These are phyloP conservation scores for Nansenia antarctica DNA, from an alignment of 2,113 vertebrate species.

Conservation along the genomic window DNA sequence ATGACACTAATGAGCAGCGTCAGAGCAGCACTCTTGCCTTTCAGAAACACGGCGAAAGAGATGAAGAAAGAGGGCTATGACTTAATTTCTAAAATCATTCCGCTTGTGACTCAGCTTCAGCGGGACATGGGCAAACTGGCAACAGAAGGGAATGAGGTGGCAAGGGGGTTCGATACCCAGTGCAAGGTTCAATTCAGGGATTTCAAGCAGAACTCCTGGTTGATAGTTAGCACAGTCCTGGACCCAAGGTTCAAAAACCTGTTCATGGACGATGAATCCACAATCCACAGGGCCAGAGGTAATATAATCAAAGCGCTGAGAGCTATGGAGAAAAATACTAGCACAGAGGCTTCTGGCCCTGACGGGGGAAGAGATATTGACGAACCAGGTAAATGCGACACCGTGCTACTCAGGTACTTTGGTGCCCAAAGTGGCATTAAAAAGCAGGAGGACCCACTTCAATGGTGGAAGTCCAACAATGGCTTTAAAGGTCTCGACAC, in stretches of 20 bases:
- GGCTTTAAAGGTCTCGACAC: neutral
- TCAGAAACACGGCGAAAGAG: neutral
- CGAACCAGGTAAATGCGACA: too few relatives aligned
- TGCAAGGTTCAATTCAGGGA: neutral
- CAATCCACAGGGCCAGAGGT: neutral
- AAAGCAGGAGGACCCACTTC: neutral
- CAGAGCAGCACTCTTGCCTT: neutral
- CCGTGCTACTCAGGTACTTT: too few relatives aligned
- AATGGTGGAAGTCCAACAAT: constrained; percentile 22
- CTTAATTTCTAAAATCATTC: constrained; percentile 17
- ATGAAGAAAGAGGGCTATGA: neutral
- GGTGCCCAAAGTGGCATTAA: too few relatives aligned
- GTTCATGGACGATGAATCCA: neutral
- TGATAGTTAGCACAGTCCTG: constrained; percentile 12
- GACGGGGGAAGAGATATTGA: too few relatives aligned
- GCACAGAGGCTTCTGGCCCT: too few relatives aligned
- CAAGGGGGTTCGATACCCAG: neutral
- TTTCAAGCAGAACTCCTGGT: neutral
- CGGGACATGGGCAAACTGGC: neutral
- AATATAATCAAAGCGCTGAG: neutral
- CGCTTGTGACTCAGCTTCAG: neutral
- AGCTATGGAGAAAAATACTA: neutral
- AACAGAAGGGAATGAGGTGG: neutral
- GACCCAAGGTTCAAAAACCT: constrained; percentile 19
- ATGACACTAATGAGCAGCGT: neutral